These are phyloP conservation scores for Oligia latruncula DNA, from an alignment of 2,888 invertebrate species.

Conservation along the genomic window DNA sequence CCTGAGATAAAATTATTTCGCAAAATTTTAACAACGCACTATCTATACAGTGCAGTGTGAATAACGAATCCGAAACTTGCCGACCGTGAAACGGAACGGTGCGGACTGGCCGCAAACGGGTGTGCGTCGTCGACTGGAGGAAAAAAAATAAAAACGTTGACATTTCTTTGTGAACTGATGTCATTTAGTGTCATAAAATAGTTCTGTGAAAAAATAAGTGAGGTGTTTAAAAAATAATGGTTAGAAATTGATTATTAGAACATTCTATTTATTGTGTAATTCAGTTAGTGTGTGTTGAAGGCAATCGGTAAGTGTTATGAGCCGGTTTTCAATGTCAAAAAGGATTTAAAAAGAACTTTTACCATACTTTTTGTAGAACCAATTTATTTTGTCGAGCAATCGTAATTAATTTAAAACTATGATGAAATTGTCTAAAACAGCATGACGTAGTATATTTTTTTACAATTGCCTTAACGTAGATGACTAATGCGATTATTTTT, in stretches of 20 bases:
- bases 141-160: constrained; percentile 83
- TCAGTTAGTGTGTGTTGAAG: constrained; percentile 60
- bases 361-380: constrained; percentile 55
- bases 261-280: constrained; percentile 63
- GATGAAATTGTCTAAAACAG: constrained; percentile 13
- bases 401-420: constrained; percentile 20
- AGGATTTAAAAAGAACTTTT: constrained; percentile 51
- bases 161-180: constrained; percentile 82
- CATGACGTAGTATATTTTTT: constrained; percentile 51
- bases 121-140: constrained; percentile 71
- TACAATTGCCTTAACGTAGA: constrained; percentile 41
- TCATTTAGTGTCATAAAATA: constrained; percentile 68
- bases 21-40: constrained; percentile 55
- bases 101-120: constrained; percentile 78
- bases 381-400: constrained; percentile 30
- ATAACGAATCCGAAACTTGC: constrained; percentile 63
- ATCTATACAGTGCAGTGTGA: constrained; percentile 46
- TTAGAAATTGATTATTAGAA: constrained; percentile 53
- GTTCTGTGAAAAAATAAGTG: constrained; percentile 73
- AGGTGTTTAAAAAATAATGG: constrained; percentile 65
- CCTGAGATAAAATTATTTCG: constrained; percentile 63
- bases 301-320: constrained; percentile 69
- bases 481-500: constrained; percentile 70
- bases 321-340: constrained; percentile 63
- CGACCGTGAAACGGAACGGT: constrained; percentile 86